A percentile compares a stretch with the other conserved stretches of the same genome.
phyloP scores from a whole-genome alignment of 2,113 vertebrate genomes.

The Condylura cristata region DNA sequence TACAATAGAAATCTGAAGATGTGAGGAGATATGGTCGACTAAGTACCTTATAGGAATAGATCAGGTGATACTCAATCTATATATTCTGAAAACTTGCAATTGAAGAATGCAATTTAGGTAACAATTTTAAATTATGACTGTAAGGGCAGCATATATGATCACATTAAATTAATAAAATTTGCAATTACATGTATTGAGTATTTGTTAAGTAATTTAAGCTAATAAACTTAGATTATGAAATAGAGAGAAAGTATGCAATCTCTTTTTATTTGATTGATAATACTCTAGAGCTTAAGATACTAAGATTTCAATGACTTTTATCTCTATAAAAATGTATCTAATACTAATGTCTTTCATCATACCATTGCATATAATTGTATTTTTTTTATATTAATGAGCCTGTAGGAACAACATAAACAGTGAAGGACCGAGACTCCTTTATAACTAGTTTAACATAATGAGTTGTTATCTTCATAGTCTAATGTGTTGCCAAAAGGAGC shows the following conservation, averaged over 20 bases:
- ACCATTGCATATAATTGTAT: background rate
- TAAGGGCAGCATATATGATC: background rate
- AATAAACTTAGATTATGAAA: no score
- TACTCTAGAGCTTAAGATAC: background rate
- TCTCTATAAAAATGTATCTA: background rate
- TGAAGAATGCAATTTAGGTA: background rate
- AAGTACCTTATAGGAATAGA: background rate
- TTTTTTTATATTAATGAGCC: background rate
- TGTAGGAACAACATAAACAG: background rate
- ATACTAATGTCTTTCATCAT: background rate
- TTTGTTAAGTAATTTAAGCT: background rate
- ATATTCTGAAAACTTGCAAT: background rate
- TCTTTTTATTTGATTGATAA: background rate
- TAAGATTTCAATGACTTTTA: background rate
- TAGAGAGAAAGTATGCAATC: background rate
- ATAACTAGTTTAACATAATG: background rate
- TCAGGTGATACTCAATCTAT: background rate
- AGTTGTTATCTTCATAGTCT: conserved; percentile 20
- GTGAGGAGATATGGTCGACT: background rate
- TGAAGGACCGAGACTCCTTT: background rate
- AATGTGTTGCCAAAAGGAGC: no score
- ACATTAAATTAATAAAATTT: background rate
- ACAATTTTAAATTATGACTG: background rate
- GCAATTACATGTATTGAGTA: background rate
- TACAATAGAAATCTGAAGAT: background rate